Percentiles rank a stretch among this genome's conserved stretches.
Evolutionary conservation across 2,113 vertebrate species (phyloP).

Genomic region (Passer domesticus): DNA sequence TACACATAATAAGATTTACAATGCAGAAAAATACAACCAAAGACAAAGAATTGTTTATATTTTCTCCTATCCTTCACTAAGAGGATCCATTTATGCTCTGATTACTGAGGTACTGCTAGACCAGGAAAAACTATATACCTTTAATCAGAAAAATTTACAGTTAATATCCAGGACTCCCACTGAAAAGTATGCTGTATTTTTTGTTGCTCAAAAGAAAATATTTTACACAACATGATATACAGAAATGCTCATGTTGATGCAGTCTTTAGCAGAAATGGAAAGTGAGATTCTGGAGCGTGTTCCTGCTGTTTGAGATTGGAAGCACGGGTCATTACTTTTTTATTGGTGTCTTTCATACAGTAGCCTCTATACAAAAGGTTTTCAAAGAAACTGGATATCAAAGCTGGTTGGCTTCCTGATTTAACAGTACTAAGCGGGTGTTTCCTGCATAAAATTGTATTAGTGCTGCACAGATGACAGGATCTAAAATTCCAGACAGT

Average conservation of each 20-base stretch:
- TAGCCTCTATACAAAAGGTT: conserved; percentile 33
- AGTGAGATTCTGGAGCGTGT: neutral
- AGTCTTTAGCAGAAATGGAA: conserved; percentile 10
- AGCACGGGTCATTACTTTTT: conserved; percentile 40
- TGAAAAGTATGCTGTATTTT: neutral
- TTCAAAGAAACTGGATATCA: conserved; percentile 57
- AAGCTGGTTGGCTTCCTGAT: conserved; percentile 40
- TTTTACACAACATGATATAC: neutral
- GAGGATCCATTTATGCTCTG: neutral
- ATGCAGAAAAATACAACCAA: neutral
- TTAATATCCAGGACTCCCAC: neutral
- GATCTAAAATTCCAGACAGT: conserved; percentile 47
- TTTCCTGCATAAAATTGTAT: conserved; percentile 54
- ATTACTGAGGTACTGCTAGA: neutral
- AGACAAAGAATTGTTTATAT: neutral
- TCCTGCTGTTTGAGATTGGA: conserved; percentile 18
- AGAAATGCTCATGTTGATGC: neutral
- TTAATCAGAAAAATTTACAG: neutral
- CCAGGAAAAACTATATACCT: neutral
- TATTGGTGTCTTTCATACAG: conserved; percentile 45
- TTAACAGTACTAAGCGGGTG: conserved; percentile 42
- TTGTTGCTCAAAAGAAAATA: neutral
- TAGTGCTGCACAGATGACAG: conserved; percentile 9
- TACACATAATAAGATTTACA: neutral
- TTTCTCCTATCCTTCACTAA: neutral